A percentile compares a stretch with the other conserved stretches of the same genome.
Evolutionary conservation across 2,797 vertebrate genomes (phyloP).

Genomic region (Danio aesculapii): DNA sequence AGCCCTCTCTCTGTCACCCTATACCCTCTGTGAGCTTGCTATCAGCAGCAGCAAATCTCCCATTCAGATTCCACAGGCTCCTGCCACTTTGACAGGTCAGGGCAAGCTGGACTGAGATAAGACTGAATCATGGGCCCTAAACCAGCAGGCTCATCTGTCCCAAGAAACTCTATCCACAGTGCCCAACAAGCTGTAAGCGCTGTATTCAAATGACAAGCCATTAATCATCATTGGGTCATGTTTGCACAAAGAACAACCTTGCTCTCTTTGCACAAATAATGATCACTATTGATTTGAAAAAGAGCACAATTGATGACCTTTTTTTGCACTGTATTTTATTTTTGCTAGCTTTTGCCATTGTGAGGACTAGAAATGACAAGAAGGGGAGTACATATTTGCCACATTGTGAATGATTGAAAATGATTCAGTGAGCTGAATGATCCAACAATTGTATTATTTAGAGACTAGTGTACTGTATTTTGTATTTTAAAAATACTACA

Average conservation of each 20-base stretch:
- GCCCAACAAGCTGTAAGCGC: background rate
- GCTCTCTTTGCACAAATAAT: conserved; percentile 22
- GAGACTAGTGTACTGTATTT: too few species aligned
- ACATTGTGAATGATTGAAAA: background rate
- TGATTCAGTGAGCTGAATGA: background rate
- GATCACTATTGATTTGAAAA: conserved; percentile 2
- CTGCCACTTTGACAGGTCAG: conserved; percentile 23
- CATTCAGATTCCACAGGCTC: conserved; percentile 34
- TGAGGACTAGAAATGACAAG: background rate
- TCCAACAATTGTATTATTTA: too few species aligned
- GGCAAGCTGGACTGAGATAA: conserved; percentile 22
- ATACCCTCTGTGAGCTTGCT: conserved; percentile 52
- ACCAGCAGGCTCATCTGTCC: conserved; percentile 23
- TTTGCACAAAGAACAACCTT: conserved; percentile 9
- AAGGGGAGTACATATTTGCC: background rate
- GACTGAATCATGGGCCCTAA: conserved; percentile 10
- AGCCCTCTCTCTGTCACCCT: conserved; percentile 57
- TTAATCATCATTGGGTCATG: conserved; percentile 2
- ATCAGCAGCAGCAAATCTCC: conserved; percentile 20
- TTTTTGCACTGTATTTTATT: background rate
- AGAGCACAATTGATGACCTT: background rate
- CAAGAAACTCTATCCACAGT: conserved; percentile 9
- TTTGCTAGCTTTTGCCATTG: background rate
- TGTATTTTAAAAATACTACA: too few species aligned
- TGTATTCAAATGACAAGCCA: conserved; percentile 7